phyloP scores from a whole-genome alignment of 2,888 invertebrate species.

The Dimorphilus gyrociliatus region DNA sequence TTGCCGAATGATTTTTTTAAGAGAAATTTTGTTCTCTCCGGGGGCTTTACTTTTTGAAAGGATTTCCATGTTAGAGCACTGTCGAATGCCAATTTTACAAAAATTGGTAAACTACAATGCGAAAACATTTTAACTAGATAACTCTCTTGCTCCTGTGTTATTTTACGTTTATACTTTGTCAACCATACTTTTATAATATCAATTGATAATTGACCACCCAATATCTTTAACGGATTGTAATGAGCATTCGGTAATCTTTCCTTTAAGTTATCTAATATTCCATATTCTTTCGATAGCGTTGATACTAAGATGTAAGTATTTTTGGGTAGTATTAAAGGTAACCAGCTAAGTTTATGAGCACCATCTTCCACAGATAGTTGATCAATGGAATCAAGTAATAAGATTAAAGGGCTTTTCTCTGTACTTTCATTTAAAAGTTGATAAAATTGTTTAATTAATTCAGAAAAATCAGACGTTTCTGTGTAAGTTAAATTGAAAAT shows the following conservation, averaged over 20 bases:
- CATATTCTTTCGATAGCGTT: conserved; percentile 11
- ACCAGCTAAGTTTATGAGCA: conserved; percentile 23
- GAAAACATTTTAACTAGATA: conserved; percentile 15
- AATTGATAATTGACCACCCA: conserved; percentile 4
- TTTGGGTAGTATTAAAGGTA: conserved; percentile 18
- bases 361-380: conserved; percentile 14
- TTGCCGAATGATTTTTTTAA: too few relatives aligned
- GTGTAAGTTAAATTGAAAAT: conserved; percentile 6
- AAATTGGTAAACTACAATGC: conserved; percentile 17
- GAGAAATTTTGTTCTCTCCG: conserved; percentile 1
- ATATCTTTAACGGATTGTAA: conserved; percentile 47
- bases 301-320: conserved; percentile 22
- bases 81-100: conserved; percentile 16
- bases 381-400: conserved; percentile 22
- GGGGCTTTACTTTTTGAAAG: conserved; percentile 9
- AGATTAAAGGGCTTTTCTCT: conserved; percentile 17
- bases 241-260: conserved; percentile 74
- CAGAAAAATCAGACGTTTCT: conserved; percentile 16
- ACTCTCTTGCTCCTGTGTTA: conserved; percentile 13
- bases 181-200: conserved; percentile 44
- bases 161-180: conserved; percentile 42
- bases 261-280: conserved; percentile 45
- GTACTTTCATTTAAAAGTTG: conserved; percentile 15
- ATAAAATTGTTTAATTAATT: conserved; percentile 15
- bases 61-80: conserved; percentile 19